Percentiles rank a stretch among this genome's conserved stretches.
phyloP scores from a whole-genome alignment of 92 coral and sea anemone species.

The Palythoa grandiflora region DNA sequence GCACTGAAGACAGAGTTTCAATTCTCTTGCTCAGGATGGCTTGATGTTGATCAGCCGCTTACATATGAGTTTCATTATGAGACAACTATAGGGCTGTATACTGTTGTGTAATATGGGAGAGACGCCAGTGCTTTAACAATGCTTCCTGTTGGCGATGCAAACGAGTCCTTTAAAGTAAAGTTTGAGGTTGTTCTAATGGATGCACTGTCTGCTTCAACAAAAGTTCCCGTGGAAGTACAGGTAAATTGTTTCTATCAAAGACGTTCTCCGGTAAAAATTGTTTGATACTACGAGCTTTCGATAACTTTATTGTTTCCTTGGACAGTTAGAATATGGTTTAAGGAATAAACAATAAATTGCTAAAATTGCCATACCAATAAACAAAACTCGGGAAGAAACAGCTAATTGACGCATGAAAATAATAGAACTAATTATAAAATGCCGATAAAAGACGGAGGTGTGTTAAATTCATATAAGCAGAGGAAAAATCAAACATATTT shows the following conservation, averaged over 20 bases:
- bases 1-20: slow-evolving; percentile 69
- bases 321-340: no score
- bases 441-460: no score
- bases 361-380: no score
- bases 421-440: no score
- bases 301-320: no score
- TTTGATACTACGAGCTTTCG: no score
- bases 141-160: slow-evolving; percentile 72
- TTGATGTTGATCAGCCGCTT: slow-evolving; percentile 59
- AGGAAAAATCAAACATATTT: no score
- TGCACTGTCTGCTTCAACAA: slow-evolving; percentile 61
- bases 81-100: slow-evolving; percentile 72
- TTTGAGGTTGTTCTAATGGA: slow-evolving; percentile 67
- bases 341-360: no score
- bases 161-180: slow-evolving; percentile 20
- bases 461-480: no score
- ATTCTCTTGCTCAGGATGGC: slow-evolving; percentile 63
- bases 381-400: no score
- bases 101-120: slow-evolving; percentile 74
- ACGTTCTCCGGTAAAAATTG: no score
- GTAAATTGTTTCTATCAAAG: slow-evolving; percentile 42
- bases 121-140: slow-evolving; percentile 46
- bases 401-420: no score
- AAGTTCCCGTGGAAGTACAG: background rate
- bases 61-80: slow-evolving; percentile 76